Evolutionary conservation across 2,113 vertebrate genomes (phyloP).

Genomic region (Marmota monax): DNA sequence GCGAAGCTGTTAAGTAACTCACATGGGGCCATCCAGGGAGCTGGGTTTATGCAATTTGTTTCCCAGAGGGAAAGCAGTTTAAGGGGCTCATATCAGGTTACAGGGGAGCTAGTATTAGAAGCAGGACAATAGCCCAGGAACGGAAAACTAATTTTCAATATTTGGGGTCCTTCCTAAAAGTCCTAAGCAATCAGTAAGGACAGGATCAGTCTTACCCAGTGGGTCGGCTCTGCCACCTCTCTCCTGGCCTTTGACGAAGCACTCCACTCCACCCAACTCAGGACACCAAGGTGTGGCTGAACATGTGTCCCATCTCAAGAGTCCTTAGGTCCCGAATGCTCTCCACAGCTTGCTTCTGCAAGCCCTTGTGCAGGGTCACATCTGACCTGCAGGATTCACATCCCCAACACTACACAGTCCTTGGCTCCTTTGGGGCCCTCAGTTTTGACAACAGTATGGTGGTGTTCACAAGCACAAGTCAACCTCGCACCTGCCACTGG

Average conservation of each 20-base stretch:
- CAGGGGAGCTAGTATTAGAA: neutral
- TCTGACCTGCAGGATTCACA: neutral
- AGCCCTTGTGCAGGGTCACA: neutral
- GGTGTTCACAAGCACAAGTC: neutral
- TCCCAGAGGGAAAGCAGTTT: conserved; percentile 30
- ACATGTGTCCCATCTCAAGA: neutral
- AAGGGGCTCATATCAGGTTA: neutral
- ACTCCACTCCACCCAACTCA: neutral
- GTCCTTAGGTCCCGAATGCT: neutral
- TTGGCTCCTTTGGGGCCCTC: neutral
- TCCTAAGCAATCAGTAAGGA: no score
- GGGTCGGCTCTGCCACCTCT: no score
- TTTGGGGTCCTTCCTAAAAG: neutral
- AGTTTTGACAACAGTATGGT: neutral
- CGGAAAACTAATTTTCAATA: neutral
- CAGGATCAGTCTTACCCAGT: rapidly evolving
- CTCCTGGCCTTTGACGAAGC: neutral
- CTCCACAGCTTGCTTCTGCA: no score
- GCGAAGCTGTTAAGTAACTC: conserved; percentile 62
- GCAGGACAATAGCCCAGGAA: neutral
- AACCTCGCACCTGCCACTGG: rapidly evolving
- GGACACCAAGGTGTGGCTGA: neutral
- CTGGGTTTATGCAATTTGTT: conserved; percentile 55
- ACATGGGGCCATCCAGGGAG: neutral
- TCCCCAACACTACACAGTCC: neutral